A percentile compares a stretch with the other conserved stretches of the same genome.
These are phyloP conservation scores for Scaptodrosophila latifasciaeformis DNA, from an alignment of 2,888 invertebrate species.

Conservation along the genomic window DNA sequence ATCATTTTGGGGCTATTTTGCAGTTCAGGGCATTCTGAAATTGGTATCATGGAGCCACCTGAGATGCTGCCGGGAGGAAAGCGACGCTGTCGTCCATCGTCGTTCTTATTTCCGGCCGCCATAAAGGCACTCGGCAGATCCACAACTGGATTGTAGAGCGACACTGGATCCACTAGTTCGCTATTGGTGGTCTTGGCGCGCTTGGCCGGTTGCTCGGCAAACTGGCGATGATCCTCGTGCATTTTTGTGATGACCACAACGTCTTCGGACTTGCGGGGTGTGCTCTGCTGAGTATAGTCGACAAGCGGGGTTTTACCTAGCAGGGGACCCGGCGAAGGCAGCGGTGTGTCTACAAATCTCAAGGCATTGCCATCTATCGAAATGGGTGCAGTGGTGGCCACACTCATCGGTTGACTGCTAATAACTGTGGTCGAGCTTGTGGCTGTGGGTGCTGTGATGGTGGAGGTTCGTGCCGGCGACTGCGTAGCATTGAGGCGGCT, in stretches of 20 bases:
- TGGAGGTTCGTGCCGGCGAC: conserved; percentile 55
- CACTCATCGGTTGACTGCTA: conserved; percentile 6
- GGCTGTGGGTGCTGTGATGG: conserved; percentile 31
- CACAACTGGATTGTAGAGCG: conserved; percentile 33
- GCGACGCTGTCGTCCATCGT: conserved; percentile 68
- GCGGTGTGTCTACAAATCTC: conserved; percentile 78
- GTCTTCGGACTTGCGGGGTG: conserved; percentile 62
- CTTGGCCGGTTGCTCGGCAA: conserved; percentile 42
- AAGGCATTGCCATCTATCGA: conserved; percentile 45
- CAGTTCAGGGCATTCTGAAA: conserved; percentile 78
- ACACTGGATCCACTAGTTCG: background rate
- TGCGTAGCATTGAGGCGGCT: conserved; percentile 69
- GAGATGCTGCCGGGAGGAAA: conserved; percentile 61
- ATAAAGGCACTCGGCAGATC: conserved; percentile 34
- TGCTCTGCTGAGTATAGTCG: conserved; percentile 77
- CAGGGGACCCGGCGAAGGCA: conserved; percentile 88
- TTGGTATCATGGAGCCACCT: conserved; percentile 78
- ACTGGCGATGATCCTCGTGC: conserved; percentile 71
- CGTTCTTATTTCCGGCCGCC: conserved; percentile 36
- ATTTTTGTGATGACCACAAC: conserved; percentile 73
- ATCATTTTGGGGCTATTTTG: conserved; percentile 84
- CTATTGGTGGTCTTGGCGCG: conserved; percentile 41
- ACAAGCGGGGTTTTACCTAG: conserved; percentile 88
- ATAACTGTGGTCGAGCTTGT: conserved; percentile 25
- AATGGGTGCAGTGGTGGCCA: conserved; percentile 5